These are phyloP conservation scores for Hydrolagus colliei DNA, from an alignment of 2,797 vertebrate species.

Conservation along the genomic window DNA sequence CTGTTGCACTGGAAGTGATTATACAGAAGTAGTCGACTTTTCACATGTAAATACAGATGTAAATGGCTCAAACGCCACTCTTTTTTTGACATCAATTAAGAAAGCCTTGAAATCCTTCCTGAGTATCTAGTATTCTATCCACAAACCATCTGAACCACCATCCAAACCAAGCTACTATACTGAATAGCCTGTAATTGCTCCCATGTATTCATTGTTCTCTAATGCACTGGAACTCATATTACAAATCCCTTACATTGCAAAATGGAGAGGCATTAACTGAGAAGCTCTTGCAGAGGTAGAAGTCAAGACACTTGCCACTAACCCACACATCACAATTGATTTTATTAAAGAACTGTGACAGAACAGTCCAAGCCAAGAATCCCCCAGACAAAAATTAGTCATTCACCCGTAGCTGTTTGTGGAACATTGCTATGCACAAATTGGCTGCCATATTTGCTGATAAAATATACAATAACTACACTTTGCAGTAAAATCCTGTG, in stretches of 20 bases:
- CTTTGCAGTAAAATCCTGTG: not conserved
- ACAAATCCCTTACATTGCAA: too few relatives aligned
- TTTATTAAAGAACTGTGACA: too few relatives aligned
- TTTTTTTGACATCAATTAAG: not conserved
- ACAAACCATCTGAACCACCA: too few relatives aligned
- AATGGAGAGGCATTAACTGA: too few relatives aligned
- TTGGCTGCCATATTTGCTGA: not conserved
- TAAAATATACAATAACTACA: not conserved
- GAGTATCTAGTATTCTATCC: not conserved
- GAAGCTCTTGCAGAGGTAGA: too few relatives aligned
- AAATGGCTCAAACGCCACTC: not conserved
- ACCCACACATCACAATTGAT: too few relatives aligned
- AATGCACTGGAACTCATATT: not conserved
- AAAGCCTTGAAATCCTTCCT: not conserved
- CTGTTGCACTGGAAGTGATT: not conserved
- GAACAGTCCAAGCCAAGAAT: too few relatives aligned
- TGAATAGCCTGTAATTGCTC: not conserved
- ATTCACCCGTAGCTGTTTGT: not conserved
- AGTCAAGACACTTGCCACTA: too few relatives aligned
- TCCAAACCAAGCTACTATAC: too few relatives aligned
- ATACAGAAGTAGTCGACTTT: not conserved
- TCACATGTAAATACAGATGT: too few relatives aligned
- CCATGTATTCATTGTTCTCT: not conserved
- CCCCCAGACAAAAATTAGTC: not conserved
- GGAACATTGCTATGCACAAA: not conserved